These are phyloP conservation scores for Andrena hattorfiana DNA, from an alignment of 2,888 invertebrate species.

Conservation along the genomic window DNA sequence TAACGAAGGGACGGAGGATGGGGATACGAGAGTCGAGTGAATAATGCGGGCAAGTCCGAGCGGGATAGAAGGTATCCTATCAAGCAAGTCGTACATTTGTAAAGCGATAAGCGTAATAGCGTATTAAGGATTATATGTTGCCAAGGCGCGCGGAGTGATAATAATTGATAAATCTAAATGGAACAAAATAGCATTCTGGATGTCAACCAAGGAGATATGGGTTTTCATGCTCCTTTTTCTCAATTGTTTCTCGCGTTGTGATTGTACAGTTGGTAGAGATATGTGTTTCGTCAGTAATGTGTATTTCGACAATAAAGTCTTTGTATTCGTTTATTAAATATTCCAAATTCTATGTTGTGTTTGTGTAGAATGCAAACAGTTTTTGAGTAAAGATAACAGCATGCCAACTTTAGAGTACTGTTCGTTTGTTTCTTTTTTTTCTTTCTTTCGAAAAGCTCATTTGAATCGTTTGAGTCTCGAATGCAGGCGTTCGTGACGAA, in stretches of 20 bases:
- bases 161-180: constrained; percentile 62
- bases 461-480: constrained; percentile 39
- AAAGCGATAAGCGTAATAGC: constrained; percentile 50
- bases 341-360: constrained; percentile 31
- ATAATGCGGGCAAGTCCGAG: constrained; percentile 35
- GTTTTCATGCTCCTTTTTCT: constrained; percentile 46
- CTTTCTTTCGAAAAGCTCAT: constrained; percentile 23
- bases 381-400: constrained; percentile 29
- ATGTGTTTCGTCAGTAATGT: constrained; percentile 44
- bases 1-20: constrained; percentile 14
- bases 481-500: constrained; percentile 67
- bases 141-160: constrained; percentile 58
- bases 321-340: constrained; percentile 38
- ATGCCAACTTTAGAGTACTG: constrained; percentile 5
- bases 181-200: constrained; percentile 65
- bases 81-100: constrained; percentile 60
- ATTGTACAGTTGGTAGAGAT: constrained; percentile 67
- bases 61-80: constrained; percentile 47
- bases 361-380: constrained; percentile 13
- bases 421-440: not conserved
- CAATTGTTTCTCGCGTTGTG: constrained; percentile 42
- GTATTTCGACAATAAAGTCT: constrained; percentile 52
- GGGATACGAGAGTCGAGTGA: constrained; percentile 17
- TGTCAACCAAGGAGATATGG: constrained; percentile 65
- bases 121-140: constrained; percentile 60